These are phyloP conservation scores for Folsomia candida DNA, from an alignment of 2,888 invertebrate species.

Conservation along the genomic window DNA sequence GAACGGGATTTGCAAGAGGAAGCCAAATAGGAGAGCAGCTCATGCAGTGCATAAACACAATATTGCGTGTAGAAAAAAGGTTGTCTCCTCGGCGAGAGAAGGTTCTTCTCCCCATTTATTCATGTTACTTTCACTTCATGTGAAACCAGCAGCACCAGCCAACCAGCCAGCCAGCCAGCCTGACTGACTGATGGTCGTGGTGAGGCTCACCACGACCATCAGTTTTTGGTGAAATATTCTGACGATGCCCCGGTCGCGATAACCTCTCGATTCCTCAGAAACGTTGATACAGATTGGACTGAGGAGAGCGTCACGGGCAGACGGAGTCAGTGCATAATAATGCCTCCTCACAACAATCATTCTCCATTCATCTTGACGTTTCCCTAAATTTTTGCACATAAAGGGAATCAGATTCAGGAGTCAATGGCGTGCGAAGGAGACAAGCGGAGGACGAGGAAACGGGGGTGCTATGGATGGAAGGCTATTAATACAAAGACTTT, in stretches of 20 bases:
- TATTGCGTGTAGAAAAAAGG: conserved; percentile 17
- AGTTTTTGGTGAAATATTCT: not conserved
- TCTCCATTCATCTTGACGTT: not conserved
- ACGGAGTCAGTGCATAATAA: too few species aligned
- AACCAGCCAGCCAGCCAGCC: too few species aligned
- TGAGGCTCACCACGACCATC: too few species aligned
- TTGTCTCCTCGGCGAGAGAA: not conserved
- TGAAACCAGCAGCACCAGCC: too few species aligned
- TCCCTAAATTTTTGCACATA: conserved; percentile 12
- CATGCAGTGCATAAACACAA: too few species aligned
- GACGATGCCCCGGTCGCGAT: not conserved
- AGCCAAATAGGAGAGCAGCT: too few species aligned
- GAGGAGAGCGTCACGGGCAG: not conserved
- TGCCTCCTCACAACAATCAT: not conserved
- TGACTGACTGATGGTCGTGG: too few species aligned
- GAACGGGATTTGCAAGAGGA: too few species aligned
- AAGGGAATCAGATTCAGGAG: not conserved
- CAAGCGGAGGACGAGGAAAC: not conserved
- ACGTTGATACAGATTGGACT: not conserved
- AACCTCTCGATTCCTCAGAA: not conserved
- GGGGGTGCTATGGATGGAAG: not conserved
- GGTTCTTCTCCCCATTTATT: not conserved
- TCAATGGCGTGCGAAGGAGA: conserved; percentile 13
- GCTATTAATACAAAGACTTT: not conserved
- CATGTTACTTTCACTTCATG: not conserved